Percentiles rank a stretch among this genome's conserved stretches.
These are phyloP conservation scores for Noctua pronuba DNA, from an alignment of 2,888 invertebrate genomes.

Conservation along the genomic window DNA sequence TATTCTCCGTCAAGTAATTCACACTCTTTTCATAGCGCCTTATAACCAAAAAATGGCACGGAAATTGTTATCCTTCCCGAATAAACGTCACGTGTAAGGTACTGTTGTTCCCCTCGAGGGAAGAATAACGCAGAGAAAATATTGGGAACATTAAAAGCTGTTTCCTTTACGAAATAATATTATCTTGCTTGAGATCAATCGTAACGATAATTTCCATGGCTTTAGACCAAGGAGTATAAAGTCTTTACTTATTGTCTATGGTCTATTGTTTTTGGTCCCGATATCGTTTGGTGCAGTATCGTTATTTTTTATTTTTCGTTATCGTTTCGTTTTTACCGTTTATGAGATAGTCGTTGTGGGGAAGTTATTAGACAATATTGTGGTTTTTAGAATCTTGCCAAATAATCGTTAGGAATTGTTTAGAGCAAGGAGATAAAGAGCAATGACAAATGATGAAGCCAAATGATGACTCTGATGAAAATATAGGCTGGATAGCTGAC, in stretches of 20 bases:
- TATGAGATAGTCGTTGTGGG: slow-evolving; percentile 46
- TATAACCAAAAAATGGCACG: neutral
- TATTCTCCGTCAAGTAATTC: neutral
- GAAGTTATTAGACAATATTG: slow-evolving; percentile 50
- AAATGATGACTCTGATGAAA: neutral
- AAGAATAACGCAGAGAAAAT: slow-evolving; percentile 25
- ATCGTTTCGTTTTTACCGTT: slow-evolving; percentile 59
- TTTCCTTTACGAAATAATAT: slow-evolving; percentile 28
- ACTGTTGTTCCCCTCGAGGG: slow-evolving; percentile 6
- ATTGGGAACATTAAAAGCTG: slow-evolving; percentile 25
- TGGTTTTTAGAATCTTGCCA: slow-evolving; percentile 13
- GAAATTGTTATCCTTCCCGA: neutral
- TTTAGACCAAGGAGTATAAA: slow-evolving; percentile 15
- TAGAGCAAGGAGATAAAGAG: neutral
- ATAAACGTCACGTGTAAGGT: slow-evolving; percentile 16
- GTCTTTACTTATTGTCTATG: slow-evolving; percentile 17
- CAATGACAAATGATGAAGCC: too few relatives aligned
- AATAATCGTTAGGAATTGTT: slow-evolving; percentile 8
- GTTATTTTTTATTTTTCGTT: slow-evolving; percentile 62
- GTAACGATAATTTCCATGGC: slow-evolving; percentile 34
- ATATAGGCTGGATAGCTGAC: neutral
- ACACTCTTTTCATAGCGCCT: neutral
- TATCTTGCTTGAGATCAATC: slow-evolving; percentile 39
- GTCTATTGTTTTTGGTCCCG: slow-evolving; percentile 50
- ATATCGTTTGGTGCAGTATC: slow-evolving; percentile 44